phyloP scores from a whole-genome alignment of 2,797 vertebrate genomes.

The Sternarchorhynchus goeldii region DNA sequence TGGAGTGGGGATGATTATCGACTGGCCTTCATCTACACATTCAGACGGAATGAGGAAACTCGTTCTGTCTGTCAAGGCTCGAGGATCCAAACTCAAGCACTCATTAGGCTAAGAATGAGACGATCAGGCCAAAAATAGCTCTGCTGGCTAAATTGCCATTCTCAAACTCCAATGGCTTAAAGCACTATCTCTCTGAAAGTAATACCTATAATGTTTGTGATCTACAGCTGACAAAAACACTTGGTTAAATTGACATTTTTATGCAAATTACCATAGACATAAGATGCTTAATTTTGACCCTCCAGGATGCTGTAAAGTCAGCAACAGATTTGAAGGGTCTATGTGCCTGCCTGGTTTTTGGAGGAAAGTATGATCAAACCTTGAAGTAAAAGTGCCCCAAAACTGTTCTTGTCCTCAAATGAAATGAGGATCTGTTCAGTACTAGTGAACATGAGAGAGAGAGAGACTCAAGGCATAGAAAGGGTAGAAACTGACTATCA shows the following conservation, averaged over 20 bases:
- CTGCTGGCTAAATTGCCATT: not conserved
- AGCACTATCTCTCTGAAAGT: not conserved
- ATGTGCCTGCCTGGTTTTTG: conserved; percentile 22
- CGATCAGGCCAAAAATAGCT: conserved; percentile 21
- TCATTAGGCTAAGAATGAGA: conserved; percentile 28
- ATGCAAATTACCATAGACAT: conserved; percentile 3
- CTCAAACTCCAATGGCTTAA: not conserved
- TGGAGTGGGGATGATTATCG: conserved; percentile 9
- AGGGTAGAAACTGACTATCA: conserved; percentile 12
- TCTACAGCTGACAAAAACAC: not conserved
- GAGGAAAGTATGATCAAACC: conserved; percentile 27
- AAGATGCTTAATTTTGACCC: not conserved
- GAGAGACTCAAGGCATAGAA: conserved; percentile 30
- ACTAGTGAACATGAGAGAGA: conserved; percentile 7
- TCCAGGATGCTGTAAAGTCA: not conserved
- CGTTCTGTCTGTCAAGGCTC: not conserved
- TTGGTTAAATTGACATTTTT: conserved; percentile 9
- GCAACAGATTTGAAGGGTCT: conserved; percentile 12
- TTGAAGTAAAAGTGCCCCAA: conserved; percentile 24
- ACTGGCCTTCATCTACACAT: not conserved
- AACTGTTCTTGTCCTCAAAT: conserved; percentile 9
- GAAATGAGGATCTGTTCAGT: conserved; percentile 10
- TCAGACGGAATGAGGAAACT: conserved; percentile 15
- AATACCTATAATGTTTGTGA: not conserved
- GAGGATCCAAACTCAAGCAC: conserved; percentile 7